Evolutionary conservation across 2,888 invertebrate species (phyloP).

Genomic region (Sinhomidia bicolor): DNA sequence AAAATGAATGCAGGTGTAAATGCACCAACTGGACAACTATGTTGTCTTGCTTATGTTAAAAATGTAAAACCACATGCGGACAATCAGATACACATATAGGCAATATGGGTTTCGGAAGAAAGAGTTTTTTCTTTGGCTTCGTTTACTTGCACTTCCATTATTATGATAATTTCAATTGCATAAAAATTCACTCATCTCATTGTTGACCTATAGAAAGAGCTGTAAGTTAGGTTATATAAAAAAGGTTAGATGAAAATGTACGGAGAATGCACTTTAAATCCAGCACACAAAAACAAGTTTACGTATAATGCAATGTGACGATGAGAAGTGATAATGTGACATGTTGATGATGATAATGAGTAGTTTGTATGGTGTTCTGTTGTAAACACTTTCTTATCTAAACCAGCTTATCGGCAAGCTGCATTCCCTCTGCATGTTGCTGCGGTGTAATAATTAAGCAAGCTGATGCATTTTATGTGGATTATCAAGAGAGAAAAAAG

Average conservation of each 20-base stretch:
- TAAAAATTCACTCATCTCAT: slow-evolving; percentile 13
- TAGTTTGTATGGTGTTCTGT: neutral
- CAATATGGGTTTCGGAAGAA: too few species aligned
- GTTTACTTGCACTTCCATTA: neutral
- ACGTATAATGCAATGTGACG: slow-evolving; percentile 18
- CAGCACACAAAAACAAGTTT: neutral
- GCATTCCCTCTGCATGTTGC: too few species aligned
- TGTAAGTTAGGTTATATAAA: too few species aligned
- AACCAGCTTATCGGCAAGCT: neutral
- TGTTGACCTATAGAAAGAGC: neutral
- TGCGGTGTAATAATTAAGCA: slow-evolving; percentile 20
- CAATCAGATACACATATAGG: too few species aligned
- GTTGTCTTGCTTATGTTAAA: too few species aligned
- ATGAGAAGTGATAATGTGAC: neutral
- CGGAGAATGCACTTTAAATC: too few species aligned
- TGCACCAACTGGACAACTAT: too few species aligned
- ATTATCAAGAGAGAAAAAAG: neutral
- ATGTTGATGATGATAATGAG: neutral
- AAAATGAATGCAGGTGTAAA: too few species aligned
- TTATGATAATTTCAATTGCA: neutral
- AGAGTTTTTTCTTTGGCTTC: neutral
- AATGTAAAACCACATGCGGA: too few species aligned
- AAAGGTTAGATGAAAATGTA: too few species aligned
- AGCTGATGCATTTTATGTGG: neutral
- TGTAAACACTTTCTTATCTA: slow-evolving; percentile 23